Evolutionary conservation across 1,140 invertebrate species (phyloP).

Genomic region (Apis mellifera): DNA sequence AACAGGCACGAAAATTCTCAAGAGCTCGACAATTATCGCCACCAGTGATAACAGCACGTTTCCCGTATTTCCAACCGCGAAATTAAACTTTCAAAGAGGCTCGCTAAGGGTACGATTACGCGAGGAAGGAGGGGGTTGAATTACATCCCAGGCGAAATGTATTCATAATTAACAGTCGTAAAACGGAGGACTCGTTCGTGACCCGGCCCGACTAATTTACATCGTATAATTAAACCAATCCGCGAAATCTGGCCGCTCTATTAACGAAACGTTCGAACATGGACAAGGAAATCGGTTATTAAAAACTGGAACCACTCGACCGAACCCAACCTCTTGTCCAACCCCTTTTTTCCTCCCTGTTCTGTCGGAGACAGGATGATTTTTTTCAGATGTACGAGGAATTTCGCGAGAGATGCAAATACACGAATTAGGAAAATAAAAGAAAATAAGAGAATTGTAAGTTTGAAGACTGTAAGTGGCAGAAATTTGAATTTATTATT

Average conservation of each 20-base stretch:
- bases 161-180: slow-evolving; percentile 40
- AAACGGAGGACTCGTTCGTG: slow-evolving; percentile 11
- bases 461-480: no score
- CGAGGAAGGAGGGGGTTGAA: slow-evolving; percentile 1
- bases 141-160: slow-evolving; percentile 33
- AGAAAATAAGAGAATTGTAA: no score
- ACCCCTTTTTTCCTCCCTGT: no score
- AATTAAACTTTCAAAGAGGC: slow-evolving; percentile 15
- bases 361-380: not conserved
- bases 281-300: slow-evolving; percentile 11
- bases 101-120: slow-evolving; percentile 14
- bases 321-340: no score
- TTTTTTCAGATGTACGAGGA: not conserved
- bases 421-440: not conserved
- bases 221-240: slow-evolving; percentile 45
- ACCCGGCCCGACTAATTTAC: slow-evolving; percentile 25
- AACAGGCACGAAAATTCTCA: not conserved
- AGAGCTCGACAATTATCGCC: slow-evolving; percentile 1
- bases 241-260: not conserved
- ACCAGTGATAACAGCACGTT: not conserved
- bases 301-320: not conserved
- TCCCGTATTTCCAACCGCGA: not conserved
- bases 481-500: no score
- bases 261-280: slow-evolving; percentile 29
- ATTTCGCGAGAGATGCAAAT: no score